Evolutionary conservation across 2,888 invertebrate genomes (phyloP).

Genomic region (Mystacides longicornis): DNA sequence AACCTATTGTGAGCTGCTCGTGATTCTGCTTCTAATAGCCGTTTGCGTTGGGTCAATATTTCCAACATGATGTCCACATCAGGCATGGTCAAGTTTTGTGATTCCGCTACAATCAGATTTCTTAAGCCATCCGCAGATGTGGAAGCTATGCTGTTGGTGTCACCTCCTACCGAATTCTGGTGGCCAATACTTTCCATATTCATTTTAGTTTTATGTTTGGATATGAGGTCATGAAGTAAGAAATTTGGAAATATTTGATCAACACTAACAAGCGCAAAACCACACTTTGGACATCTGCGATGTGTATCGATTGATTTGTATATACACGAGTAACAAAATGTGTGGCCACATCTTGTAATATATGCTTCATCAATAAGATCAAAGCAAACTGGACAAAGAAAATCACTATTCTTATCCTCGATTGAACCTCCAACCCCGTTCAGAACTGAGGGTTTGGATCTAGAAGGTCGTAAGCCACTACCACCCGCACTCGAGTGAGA

Average conservation of each 20-base stretch:
- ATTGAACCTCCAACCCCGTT: slow-evolving; percentile 57
- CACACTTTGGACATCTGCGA: slow-evolving; percentile 79
- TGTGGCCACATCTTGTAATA: slow-evolving; percentile 88
- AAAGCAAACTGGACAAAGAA: slow-evolving; percentile 78
- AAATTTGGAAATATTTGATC: slow-evolving; percentile 83
- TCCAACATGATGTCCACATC: slow-evolving; percentile 79
- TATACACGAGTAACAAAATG: slow-evolving; percentile 82
- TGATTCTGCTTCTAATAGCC: slow-evolving; percentile 72
- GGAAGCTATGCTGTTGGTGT: slow-evolving; percentile 37
- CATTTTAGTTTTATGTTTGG: slow-evolving; percentile 55
- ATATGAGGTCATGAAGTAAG: slow-evolving; percentile 71
- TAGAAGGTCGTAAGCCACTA: slow-evolving; percentile 28
- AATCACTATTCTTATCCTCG: slow-evolving; percentile 59
- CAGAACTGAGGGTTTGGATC: slow-evolving; percentile 41
- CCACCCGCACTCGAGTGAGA: slow-evolving; percentile 42
- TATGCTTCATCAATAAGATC: slow-evolving; percentile 83
- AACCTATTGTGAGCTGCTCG: slow-evolving; percentile 72
- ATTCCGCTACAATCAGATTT: slow-evolving; percentile 60
- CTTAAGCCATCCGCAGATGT: slow-evolving; percentile 48
- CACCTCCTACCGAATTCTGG: slow-evolving; percentile 28
- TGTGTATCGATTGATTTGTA: slow-evolving; percentile 55
- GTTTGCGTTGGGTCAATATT: slow-evolving; percentile 69
- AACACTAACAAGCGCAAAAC: slow-evolving; percentile 57
- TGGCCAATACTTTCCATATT: slow-evolving; percentile 24
- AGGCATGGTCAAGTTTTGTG: slow-evolving; percentile 63